Evolutionary conservation across 1,140 invertebrate genomes (phyloP).

Genomic region (Cataglyphis hispanica): DNA sequence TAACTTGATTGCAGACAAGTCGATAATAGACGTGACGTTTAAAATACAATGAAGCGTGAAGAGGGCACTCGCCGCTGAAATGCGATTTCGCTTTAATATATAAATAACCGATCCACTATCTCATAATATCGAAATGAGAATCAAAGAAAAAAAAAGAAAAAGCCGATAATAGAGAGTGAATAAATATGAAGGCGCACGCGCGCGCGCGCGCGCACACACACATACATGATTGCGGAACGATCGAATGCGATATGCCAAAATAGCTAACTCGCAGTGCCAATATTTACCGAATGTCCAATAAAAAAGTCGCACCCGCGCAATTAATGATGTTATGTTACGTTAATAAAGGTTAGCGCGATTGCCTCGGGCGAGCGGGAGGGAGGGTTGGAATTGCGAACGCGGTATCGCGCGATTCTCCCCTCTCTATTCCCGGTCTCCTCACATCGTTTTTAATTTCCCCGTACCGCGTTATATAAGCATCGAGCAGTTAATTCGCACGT

Average conservation of each 20-base stretch:
- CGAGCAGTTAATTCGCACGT: slow-evolving; percentile 61
- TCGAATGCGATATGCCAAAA: slow-evolving; percentile 53
- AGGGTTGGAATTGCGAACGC: slow-evolving; percentile 37
- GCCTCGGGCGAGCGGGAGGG: neutral
- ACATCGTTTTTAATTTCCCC: slow-evolving; percentile 60
- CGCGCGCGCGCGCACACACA: too few relatives aligned
- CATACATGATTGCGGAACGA: slow-evolving; percentile 4
- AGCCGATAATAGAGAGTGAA: slow-evolving; percentile 8
- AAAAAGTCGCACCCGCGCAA: slow-evolving; percentile 52
- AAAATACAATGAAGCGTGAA: neutral
- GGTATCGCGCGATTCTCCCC: neutral
- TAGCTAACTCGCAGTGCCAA: slow-evolving; percentile 54
- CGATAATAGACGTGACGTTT: neutral
- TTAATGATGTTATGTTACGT: slow-evolving; percentile 61
- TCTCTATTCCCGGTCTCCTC: neutral
- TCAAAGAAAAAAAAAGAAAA: neutral
- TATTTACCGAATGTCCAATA: slow-evolving; percentile 61
- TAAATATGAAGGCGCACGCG: slow-evolving; percentile 14
- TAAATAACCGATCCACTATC: slow-evolving; percentile 27
- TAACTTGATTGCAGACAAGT: neutral
- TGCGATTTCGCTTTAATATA: slow-evolving; percentile 42
- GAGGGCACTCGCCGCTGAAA: slow-evolving; percentile 13
- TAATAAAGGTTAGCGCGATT: slow-evolving; percentile 60
- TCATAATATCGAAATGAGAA: slow-evolving; percentile 44
- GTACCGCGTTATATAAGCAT: slow-evolving; percentile 44